These are phyloP conservation scores for Caracal caracal DNA, from an alignment of 2,113 vertebrate species.

Conservation along the genomic window DNA sequence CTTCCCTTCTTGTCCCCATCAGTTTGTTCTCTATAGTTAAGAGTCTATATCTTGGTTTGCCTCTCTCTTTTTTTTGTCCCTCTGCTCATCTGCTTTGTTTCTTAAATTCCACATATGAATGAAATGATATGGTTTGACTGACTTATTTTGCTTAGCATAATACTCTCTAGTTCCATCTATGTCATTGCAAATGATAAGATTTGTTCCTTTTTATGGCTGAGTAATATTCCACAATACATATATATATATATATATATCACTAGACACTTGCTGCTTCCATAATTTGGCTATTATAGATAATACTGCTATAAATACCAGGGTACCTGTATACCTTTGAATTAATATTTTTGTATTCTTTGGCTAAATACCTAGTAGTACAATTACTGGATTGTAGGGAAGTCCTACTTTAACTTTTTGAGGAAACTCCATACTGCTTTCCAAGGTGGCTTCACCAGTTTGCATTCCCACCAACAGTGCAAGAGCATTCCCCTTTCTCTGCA, in stretches of 20 bases:
- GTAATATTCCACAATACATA: too few species aligned
- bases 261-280: too few species aligned
- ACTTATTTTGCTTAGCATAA: neutral
- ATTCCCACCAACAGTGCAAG: neutral
- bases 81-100: neutral
- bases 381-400: too few species aligned
- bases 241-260: too few species aligned
- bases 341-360: too few species aligned
- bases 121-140: neutral
- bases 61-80: neutral
- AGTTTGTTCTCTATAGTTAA: neutral
- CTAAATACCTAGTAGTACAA: neutral
- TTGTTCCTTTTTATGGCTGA: too few species aligned
- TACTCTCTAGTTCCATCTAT: neutral
- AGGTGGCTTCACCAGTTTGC: too few species aligned
- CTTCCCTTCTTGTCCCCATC: neutral
- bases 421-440: too few species aligned
- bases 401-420: too few species aligned
- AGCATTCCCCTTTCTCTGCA: neutral
- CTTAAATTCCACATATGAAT: neutral
- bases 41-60: neutral
- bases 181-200: neutral
- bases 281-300: too few species aligned
- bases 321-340: too few species aligned
- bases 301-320: too few species aligned